Conservation (phyloP, 2,113 vertebrate species). For the Murina feae region DNA sequence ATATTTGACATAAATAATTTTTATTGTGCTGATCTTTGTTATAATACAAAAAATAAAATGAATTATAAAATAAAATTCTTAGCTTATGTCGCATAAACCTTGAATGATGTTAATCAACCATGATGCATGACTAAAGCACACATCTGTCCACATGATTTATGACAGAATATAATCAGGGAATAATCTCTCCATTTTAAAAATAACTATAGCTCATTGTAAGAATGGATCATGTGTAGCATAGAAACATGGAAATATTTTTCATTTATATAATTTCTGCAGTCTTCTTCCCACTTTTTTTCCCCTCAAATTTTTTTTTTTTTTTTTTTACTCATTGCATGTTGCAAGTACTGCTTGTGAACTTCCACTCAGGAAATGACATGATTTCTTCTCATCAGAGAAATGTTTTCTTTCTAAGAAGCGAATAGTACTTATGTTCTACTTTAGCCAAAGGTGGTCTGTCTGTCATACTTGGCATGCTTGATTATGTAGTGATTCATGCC, state of each 20-base stretch:
- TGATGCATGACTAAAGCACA: slow-evolving; percentile 80
- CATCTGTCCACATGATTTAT: slow-evolving; percentile 80
- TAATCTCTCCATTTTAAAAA: slow-evolving; percentile 53
- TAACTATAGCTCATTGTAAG: slow-evolving; percentile 62
- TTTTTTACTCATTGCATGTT: not conserved
- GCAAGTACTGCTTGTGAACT: not conserved
- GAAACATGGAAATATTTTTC: slow-evolving; percentile 27
- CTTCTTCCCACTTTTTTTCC: not conserved
- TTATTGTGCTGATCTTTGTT: slow-evolving; percentile 76
- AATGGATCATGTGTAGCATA: slow-evolving; percentile 55
- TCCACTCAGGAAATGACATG: slow-evolving; percentile 53
- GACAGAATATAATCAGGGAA: slow-evolving; percentile 69
- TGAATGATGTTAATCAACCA: slow-evolving; percentile 77
- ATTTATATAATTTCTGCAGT: not conserved
- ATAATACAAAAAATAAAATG: slow-evolving; percentile 72
- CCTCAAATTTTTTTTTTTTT: not conserved
- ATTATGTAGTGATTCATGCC: slow-evolving; percentile 2
- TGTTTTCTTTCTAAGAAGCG: slow-evolving; percentile 38
- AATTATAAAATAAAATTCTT: slow-evolving; percentile 73
- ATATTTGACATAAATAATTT: slow-evolving; percentile 71
- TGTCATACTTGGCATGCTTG: not conserved
- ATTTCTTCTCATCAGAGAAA: slow-evolving; percentile 48
- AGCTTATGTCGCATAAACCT: slow-evolving; percentile 71
- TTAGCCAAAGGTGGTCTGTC: slow-evolving; percentile 33
- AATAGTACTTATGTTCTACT: not conserved